phyloP scores from a whole-genome alignment of 2,113 vertebrate genomes.

The Cathartes aura region DNA sequence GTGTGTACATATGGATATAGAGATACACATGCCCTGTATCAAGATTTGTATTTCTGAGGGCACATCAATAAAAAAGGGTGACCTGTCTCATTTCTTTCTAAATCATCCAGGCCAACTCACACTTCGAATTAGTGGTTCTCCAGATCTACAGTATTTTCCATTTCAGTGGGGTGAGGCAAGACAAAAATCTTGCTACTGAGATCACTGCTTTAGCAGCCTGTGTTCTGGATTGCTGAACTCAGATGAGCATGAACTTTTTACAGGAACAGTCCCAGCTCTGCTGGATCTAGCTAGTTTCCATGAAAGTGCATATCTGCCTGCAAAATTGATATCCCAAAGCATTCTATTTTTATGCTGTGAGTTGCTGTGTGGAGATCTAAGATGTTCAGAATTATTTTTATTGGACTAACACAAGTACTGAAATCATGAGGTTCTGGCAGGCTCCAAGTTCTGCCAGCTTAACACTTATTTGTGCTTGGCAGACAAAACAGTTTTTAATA shows the following conservation, averaged over 20 bases:
- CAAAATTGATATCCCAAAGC: conserved; percentile 4
- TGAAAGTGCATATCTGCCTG: conserved; percentile 18
- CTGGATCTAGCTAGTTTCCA: neutral
- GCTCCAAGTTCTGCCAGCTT: neutral
- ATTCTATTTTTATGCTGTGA: conserved; percentile 42
- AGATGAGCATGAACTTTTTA: neutral
- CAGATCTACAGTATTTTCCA: neutral
- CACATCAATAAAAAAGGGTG: neutral
- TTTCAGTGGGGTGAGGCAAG: neutral
- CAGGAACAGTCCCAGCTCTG: neutral
- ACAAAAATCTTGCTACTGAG: neutral
- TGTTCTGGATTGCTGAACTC: neutral
- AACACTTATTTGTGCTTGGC: neutral
- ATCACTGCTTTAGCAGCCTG: neutral
- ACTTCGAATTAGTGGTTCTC: neutral
- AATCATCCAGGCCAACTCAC: neutral
- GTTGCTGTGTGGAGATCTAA: conserved; percentile 10
- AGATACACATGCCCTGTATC: neutral
- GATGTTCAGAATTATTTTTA: conserved; percentile 27
- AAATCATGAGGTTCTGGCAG: neutral
- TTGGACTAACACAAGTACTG: conserved; percentile 30
- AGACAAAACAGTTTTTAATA: conserved; percentile 7
- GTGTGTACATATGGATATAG: neutral
- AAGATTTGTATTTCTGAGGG: neutral
- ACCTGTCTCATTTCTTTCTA: neutral